These are phyloP conservation scores for Craterocephalus amniculus DNA, from an alignment of 2,797 vertebrate species.

Conservation along the genomic window DNA sequence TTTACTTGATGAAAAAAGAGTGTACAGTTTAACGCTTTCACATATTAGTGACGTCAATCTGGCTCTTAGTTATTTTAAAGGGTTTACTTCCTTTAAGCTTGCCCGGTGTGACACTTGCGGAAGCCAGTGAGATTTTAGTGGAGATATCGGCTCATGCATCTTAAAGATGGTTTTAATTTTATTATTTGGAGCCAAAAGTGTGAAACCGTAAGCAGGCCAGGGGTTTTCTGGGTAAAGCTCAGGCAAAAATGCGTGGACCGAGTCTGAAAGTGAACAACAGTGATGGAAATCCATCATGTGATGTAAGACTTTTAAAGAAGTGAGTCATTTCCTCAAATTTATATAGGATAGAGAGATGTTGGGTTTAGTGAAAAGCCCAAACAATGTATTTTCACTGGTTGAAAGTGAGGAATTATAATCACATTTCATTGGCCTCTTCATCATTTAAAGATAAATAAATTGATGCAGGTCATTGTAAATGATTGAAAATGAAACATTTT, in stretches of 20 bases:
- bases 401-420: not conserved
- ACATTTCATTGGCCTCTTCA: not conserved
- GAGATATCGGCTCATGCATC: constrained; percentile 11
- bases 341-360: not conserved
- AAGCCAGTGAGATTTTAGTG: constrained; percentile 29
- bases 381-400: not conserved
- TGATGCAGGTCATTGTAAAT: too few species aligned
- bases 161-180: too few species aligned
- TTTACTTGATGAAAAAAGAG: too few species aligned
- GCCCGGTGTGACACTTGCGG: not conserved
- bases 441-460: not conserved
- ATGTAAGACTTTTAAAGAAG: constrained; percentile 3
- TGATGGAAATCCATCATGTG: not conserved
- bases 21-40: not conserved
- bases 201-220: too few species aligned
- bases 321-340: not conserved
- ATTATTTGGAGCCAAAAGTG: not conserved
- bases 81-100: constrained; percentile 11
- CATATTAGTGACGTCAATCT: not conserved
- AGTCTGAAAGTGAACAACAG: not conserved
- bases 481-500: too few species aligned
- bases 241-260: not conserved
- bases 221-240: too few species aligned
- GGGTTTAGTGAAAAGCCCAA: not conserved
- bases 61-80: constrained; percentile 5